phyloP scores from a whole-genome alignment of 1,140 invertebrate species.

The Mya arenaria region DNA sequence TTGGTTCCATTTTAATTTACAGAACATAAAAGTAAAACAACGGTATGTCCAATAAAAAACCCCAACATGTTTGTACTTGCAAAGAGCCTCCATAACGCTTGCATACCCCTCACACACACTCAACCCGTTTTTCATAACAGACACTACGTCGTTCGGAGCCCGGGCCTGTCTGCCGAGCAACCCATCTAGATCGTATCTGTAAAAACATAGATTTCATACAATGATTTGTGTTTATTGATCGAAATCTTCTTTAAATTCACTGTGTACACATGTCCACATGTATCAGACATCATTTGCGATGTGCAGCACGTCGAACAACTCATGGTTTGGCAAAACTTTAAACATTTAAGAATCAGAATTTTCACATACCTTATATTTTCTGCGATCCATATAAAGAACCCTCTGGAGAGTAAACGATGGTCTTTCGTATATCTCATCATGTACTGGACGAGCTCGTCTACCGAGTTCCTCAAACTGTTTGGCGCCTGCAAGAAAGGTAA shows the following conservation, averaged over 20 bases:
- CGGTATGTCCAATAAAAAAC: too few relatives aligned
- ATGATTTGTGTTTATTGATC: too few relatives aligned
- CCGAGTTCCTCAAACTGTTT: not conserved
- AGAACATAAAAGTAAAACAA: too few relatives aligned
- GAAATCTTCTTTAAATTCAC: too few relatives aligned
- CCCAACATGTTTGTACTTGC: too few relatives aligned
- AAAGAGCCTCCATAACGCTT: conserved; percentile 33
- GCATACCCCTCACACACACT: conserved; percentile 41
- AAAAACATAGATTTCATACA: too few relatives aligned
- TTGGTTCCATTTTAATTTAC: too few relatives aligned
- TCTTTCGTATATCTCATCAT: conserved; percentile 7
- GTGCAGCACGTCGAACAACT: too few relatives aligned
- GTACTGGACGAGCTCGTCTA: conserved; percentile 23
- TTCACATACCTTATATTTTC: conserved; percentile 39
- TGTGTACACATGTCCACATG: too few relatives aligned
- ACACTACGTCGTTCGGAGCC: not conserved
- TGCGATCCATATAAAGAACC: conserved; percentile 35
- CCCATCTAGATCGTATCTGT: conserved; percentile 41
- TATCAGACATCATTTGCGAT: too few relatives aligned
- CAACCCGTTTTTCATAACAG: conserved; percentile 27
- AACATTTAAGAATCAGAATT: too few relatives aligned
- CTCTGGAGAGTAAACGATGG: not conserved
- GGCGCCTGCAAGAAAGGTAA: conserved; percentile 6
- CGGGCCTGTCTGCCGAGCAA: not conserved
- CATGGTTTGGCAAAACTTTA: too few relatives aligned